Conservation (phyloP, 2,113 vertebrate species). For the Pseudopipra pipra region DNA sequence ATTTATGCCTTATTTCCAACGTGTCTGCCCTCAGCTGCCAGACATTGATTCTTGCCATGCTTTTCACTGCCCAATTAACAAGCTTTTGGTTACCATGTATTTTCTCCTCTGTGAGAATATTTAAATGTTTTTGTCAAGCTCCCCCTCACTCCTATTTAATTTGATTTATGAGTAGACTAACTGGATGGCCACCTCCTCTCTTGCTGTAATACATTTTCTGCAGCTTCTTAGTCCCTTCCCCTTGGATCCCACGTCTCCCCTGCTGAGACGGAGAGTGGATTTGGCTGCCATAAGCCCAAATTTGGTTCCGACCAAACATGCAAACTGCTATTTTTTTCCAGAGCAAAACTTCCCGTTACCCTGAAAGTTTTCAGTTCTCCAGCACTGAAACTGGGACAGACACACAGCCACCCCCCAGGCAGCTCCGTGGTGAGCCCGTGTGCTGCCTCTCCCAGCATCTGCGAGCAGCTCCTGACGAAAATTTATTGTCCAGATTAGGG, state of each 20-base stretch:
- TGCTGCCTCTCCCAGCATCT: neutral
- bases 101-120: neutral
- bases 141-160: neutral
- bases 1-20: slow-evolving; percentile 16
- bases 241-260: neutral
- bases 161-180: neutral
- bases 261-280: neutral
- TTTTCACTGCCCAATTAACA: neutral
- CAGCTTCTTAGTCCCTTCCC: neutral
- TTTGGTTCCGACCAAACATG: neutral
- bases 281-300: neutral
- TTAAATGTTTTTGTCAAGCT: neutral
- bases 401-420: no score
- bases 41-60: neutral
- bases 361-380: neutral
- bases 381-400: neutral
- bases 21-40: slow-evolving; percentile 31
- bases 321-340: neutral
- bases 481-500: neutral
- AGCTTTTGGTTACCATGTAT: neutral
- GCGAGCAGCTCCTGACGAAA: neutral
- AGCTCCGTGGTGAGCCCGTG: neutral
- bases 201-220: neutral
- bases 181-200: neutral
- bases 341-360: neutral